Evolutionary conservation across 2,888 invertebrate genomes (phyloP), one percentile per base, ranked within the genome.

Genomic region (Argyra leucocephala): DNA sequence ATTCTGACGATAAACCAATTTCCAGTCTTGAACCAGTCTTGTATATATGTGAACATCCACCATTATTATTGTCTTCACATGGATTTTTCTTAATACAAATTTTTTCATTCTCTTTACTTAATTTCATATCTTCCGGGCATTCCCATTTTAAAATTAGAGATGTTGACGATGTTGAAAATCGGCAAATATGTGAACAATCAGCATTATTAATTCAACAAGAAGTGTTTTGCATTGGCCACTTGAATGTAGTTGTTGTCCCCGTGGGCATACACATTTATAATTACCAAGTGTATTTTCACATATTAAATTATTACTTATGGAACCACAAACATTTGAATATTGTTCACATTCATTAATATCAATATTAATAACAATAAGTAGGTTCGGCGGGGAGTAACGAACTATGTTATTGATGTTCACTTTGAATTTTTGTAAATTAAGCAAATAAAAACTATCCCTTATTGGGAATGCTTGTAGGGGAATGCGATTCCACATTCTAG

Each of bases 21-120:
- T n/a, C n/a, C n/a, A n/a, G n/a, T n/a, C n/a, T n/a, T n/a, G n/a
- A n/a, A n/a, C n/a, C n/a, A n/a, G n/a, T n/a, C n/a, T n/a, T n/a
- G n/a, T n/a, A n/a, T n/a, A n/a, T n/a, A n/a, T 88, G 87, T 5
- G 84, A 83, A 73, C 88, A 89, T 18, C 83, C 84, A 1, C 85
- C 86, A 68, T 86, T 84, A 65, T 82, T 80, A 64, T 73, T 71
- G 1, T 75, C 70, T 10, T 76, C 75, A 70, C 88, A 89, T 64
- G 76, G 75, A 75, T 86, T 81, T 18, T 80, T 73, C 22, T 78
- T 75, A 12, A 80, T 70, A 67, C 84, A 84, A 1, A 74, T 78
- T 65, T 72, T 74, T 1, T 75, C 76, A 69, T 84, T 83, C 0
- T 76, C 73, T 48, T 48, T 48, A 7, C 76, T 75, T n/a, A 85